A percentile compares a stretch with the other conserved stretches of the same genome.
These are phyloP conservation scores for Manis pentadactyla DNA, from an alignment of 2,797 vertebrate genomes.

Conservation along the genomic window DNA sequence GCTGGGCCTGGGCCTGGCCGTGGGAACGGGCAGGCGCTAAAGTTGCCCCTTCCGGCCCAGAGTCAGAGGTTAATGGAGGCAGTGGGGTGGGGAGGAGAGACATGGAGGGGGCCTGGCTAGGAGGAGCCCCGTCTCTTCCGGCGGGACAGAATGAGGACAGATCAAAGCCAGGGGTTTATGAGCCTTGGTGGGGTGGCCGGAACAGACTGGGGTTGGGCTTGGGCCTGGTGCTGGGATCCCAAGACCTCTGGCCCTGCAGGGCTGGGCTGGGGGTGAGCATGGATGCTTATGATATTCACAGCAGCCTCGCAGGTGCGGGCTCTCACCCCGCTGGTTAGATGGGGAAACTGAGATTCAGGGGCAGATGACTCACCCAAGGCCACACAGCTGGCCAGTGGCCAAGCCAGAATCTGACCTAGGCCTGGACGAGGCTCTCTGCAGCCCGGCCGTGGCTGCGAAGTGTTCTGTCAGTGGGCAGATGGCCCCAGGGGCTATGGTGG, in stretches of 20 bases:
- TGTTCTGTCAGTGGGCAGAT: accelerated
- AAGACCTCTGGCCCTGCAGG: background rate
- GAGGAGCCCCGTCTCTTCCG: conserved; percentile 43
- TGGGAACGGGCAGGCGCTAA: background rate
- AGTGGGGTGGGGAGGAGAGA: background rate
- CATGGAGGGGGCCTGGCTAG: background rate
- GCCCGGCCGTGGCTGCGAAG: background rate
- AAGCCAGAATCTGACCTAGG: background rate
- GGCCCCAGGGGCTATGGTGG: background rate
- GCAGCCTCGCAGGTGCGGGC: accelerated
- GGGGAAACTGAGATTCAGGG: background rate
- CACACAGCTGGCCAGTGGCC: accelerated
- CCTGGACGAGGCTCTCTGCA: background rate
- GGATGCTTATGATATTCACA: background rate
- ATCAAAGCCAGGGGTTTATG: conserved; percentile 89
- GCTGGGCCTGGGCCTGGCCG: too few relatives aligned
- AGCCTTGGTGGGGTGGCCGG: conserved; percentile 87
- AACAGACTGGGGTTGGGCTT: conserved; percentile 77
- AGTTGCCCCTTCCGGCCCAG: background rate
- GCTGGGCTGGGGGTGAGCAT: background rate
- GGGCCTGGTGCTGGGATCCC: background rate
- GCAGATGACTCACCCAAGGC: background rate
- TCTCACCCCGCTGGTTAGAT: background rate
- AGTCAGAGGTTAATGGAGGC: conserved; percentile 55
- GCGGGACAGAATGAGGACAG: background rate